Percentiles rank a stretch among this genome's conserved stretches.
phyloP scores from a whole-genome alignment of 2,888 invertebrate species.

The Nemotelus pantherinus region DNA sequence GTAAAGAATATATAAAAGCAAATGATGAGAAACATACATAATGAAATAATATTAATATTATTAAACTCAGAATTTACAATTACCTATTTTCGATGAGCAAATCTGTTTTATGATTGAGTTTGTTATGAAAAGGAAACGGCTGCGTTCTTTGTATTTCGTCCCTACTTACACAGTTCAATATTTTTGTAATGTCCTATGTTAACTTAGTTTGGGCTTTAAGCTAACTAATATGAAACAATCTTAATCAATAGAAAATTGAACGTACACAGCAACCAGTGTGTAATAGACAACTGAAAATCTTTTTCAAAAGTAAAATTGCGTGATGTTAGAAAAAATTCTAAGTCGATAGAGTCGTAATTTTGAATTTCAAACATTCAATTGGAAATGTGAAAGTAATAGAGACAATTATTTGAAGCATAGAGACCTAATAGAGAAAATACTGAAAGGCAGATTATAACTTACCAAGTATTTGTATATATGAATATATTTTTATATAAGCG shows the following conservation, averaged over 20 bases:
- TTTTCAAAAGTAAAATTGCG: background rate
- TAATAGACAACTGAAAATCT: conserved; percentile 16
- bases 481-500: conserved; percentile 41
- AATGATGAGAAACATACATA: conserved; percentile 18
- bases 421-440: conserved; percentile 16
- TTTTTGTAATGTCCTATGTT: background rate
- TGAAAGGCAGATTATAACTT: conserved; percentile 31
- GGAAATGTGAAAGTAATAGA: conserved; percentile 4
- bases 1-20: conserved; percentile 34
- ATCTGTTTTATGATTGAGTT: background rate
- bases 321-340: conserved; percentile 28
- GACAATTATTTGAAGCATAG: conserved; percentile 17
- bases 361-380: background rate
- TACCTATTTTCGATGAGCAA: conserved; percentile 21
- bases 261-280: background rate
- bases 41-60: conserved; percentile 30
- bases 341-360: background rate
- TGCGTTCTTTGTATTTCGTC: background rate
- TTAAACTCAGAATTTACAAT: conserved; percentile 32
- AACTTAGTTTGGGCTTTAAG: conserved; percentile 27
- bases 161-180: background rate
- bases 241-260: background rate
- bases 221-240: background rate
- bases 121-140: background rate
- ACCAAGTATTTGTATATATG: conserved; percentile 16